Conservation (phyloP, 2,888 invertebrate genomes). For the Drosophila pullipes region DNA sequence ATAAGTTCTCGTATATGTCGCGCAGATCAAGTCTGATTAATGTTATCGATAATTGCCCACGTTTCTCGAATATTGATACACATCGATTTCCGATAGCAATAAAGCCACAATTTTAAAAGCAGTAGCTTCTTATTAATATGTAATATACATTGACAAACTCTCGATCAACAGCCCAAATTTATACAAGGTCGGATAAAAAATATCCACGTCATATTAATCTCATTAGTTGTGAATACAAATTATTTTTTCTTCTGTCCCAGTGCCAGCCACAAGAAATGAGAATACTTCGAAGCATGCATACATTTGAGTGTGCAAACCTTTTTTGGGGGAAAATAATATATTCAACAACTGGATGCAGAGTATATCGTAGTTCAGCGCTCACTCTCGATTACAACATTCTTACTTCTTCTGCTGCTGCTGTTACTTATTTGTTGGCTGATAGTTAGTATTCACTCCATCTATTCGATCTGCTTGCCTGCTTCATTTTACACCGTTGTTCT, state of each 20-base stretch:
- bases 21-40: conserved; percentile 15
- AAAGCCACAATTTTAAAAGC: background rate
- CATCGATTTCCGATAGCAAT: background rate
- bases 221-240: background rate
- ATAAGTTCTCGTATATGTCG: background rate
- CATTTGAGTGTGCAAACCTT: background rate
- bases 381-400: background rate
- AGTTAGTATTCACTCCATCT: conserved; percentile 14
- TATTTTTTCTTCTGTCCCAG: background rate
- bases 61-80: background rate
- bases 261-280: background rate
- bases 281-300: background rate
- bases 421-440: conserved; percentile 31
- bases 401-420: conserved; percentile 14
- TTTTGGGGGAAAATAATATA: background rate
- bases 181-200: background rate
- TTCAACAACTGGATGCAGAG: background rate
- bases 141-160: background rate
- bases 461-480: conserved; percentile 5
- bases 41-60: conserved; percentile 20
- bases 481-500: conserved; percentile 22
- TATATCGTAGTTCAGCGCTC: background rate
- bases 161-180: background rate
- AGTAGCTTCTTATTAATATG: background rate
- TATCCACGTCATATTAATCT: background rate